Base-by-base conservation (phyloP, 2,113 vertebrate genomes). In the Oxyura jamaicensis region DNA sequence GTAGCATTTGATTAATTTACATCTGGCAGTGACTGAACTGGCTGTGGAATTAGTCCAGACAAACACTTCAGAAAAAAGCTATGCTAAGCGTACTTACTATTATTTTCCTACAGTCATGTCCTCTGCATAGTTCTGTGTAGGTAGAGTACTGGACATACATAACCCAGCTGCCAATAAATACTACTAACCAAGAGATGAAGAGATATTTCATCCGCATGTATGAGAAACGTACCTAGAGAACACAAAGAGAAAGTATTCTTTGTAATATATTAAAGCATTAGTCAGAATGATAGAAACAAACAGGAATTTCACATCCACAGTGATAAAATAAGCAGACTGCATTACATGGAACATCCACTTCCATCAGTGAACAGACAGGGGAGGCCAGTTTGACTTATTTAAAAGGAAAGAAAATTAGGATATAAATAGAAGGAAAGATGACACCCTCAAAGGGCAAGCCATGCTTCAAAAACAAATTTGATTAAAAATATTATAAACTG, bases 161-260 rank as follows among this genome's bases (percentile, higher is more conserved):
- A 74, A 99, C 98, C 99, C 99, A 99, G 98, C 99, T 99, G 96
- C 99, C 98, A 96, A 99, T 97, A 78, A 99, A 99, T 93, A 99
- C 98, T 3, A 97, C 99, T 97, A 99, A 94, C 99, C 99, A 99
- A 76, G 99, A 99, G 73, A 99, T 98, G 98, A 99, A 99, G 94
- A 99, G 98, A 95, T 99, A 99, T 97, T 99, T 99, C 98, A 99
- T 99, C 74, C 99, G 98, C 65, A 99, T 95, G 55, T 99, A 99
- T 11, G 99, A 99, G 93, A 99, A 98, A 83, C 98, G 98, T 93
- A 98, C 98, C 99, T 99, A 95, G 53, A 71, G 60, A 82, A 95
- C 15, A 95, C 39, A 95, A 28, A 94, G 68, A 83, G 82, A 96
- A 91, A 97, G 53, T 29, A 95, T 2, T 74, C 33, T 74, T 60